These are phyloP conservation scores for Oreamnos americanus DNA, from an alignment of 2,113 vertebrate species.

Conservation along the genomic window DNA sequence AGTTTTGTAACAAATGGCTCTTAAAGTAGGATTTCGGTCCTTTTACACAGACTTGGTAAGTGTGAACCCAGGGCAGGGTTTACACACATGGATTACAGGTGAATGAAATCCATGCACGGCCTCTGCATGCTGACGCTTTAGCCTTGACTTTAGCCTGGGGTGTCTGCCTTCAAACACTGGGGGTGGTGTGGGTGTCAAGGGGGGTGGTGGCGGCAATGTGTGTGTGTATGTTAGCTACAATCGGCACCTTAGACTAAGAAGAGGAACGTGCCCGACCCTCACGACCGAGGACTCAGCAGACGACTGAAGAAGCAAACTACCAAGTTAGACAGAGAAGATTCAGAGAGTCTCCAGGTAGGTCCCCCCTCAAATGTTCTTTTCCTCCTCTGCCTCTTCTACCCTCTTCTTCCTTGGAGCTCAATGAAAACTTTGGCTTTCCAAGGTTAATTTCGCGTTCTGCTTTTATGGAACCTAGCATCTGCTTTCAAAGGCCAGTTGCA, in stretches of 20 bases:
- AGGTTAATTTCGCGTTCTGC: constrained; percentile 1
- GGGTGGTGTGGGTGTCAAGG: fast-evolving
- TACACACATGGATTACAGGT: too few relatives aligned
- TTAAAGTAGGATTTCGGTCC: constrained; percentile 62
- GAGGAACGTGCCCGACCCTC: not conserved
- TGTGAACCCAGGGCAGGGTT: not conserved
- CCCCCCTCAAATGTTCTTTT: not conserved
- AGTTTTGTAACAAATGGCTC: constrained; percentile 56
- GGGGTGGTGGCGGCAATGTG: not conserved
- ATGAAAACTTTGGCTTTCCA: not conserved
- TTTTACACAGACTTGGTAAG: constrained; percentile 32
- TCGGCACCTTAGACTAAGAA: not conserved
- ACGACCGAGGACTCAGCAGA: not conserved
- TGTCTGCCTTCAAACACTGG: not conserved
- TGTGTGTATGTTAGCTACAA: not conserved
- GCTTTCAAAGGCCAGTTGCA: constrained; percentile 33
- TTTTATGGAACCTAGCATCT: constrained; percentile 35
- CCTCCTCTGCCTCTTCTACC: not conserved
- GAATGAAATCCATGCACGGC: not conserved
- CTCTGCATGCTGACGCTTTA: not conserved
- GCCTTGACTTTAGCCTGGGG: not conserved
- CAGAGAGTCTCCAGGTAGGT: not conserved
- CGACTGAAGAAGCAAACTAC: not conserved
- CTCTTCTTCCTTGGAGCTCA: not conserved
- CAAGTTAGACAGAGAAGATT: not conserved